Evolutionary conservation across 1,140 invertebrate genomes (phyloP).

Genomic region (Chymomyza costata): DNA sequence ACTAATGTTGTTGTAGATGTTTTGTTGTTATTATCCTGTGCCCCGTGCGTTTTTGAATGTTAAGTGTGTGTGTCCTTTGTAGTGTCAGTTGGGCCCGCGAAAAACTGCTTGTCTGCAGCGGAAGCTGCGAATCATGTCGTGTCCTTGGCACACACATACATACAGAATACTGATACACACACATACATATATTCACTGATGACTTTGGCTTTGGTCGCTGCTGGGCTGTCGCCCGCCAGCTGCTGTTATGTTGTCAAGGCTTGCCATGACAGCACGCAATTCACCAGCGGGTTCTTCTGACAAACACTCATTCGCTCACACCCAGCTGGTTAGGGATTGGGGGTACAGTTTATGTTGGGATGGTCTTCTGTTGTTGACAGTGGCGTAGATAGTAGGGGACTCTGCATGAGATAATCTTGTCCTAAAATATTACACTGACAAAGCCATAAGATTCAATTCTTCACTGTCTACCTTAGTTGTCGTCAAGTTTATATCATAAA

Average conservation of each 20-base stretch:
- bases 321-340: too few species aligned
- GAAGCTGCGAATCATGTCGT: too few species aligned
- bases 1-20: slow-evolving; percentile 10
- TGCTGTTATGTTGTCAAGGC: slow-evolving; percentile 42
- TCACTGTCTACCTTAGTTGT: too few species aligned
- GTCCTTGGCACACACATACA: slow-evolving; percentile 26
- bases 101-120: slow-evolving; percentile 34
- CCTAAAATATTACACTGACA: too few species aligned
- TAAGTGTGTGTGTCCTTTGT: slow-evolving; percentile 38
- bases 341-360: too few species aligned
- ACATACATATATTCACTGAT: slow-evolving; percentile 20
- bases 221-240: slow-evolving; percentile 1
- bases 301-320: too few species aligned
- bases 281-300: slow-evolving; percentile 30
- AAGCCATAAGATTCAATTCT: too few species aligned
- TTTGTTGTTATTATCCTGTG: slow-evolving; percentile 29
- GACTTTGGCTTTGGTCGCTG: slow-evolving; percentile 15
- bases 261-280: slow-evolving; percentile 39
- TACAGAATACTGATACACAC: not conserved
- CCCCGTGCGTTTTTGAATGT: slow-evolving; percentile 9
- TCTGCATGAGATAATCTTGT: too few species aligned
- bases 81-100: too few species aligned
- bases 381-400: too few species aligned
- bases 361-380: too few species aligned
- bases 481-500: too few species aligned